These are phyloP conservation scores for Eupithecia centaureata DNA, from an alignment of 2,888 invertebrate genomes.

Conservation along the genomic window DNA sequence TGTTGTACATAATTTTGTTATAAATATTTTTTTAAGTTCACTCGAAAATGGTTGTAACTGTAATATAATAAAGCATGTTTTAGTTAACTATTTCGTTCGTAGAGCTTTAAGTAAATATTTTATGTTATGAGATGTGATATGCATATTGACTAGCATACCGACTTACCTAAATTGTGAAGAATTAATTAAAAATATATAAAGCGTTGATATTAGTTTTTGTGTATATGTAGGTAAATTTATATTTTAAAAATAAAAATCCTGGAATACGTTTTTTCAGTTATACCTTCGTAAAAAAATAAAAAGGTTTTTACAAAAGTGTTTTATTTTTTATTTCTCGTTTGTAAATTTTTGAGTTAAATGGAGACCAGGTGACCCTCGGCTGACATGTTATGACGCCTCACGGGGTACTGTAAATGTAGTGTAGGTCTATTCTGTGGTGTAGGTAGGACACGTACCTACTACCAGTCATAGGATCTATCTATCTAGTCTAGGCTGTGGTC, in stretches of 20 bases:
- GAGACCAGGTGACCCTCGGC: too few relatives aligned
- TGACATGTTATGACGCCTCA: too few relatives aligned
- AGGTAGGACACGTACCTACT: too few relatives aligned
- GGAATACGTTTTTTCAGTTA: conserved; percentile 78
- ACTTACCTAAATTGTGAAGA: conserved; percentile 74
- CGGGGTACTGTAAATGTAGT: too few relatives aligned
- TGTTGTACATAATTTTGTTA: conserved; percentile 78
- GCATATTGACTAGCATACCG: conserved; percentile 63
- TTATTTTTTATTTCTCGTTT: conserved; percentile 29
- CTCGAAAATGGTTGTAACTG: conserved; percentile 69
- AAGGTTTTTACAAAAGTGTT: conserved; percentile 75
- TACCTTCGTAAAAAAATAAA: conserved; percentile 76
- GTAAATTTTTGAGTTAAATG: too few relatives aligned
- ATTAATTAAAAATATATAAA: conserved; percentile 74
- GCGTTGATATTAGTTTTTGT: conserved; percentile 77
- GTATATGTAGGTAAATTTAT: conserved; percentile 71
- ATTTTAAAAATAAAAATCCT: conserved; percentile 75
- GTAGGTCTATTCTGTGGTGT: too few relatives aligned
- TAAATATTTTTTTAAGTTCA: conserved; percentile 73
- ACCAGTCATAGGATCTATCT: too few relatives aligned
- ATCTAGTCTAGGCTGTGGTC: too few relatives aligned
- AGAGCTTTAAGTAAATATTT: conserved; percentile 68
- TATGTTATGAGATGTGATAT: conserved; percentile 71
- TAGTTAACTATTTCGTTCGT: conserved; percentile 64
- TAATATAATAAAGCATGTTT: conserved; percentile 58